Base-by-base conservation (phyloP, 2,797 vertebrate genomes). In the Philypnodon macrostomus region DNA sequence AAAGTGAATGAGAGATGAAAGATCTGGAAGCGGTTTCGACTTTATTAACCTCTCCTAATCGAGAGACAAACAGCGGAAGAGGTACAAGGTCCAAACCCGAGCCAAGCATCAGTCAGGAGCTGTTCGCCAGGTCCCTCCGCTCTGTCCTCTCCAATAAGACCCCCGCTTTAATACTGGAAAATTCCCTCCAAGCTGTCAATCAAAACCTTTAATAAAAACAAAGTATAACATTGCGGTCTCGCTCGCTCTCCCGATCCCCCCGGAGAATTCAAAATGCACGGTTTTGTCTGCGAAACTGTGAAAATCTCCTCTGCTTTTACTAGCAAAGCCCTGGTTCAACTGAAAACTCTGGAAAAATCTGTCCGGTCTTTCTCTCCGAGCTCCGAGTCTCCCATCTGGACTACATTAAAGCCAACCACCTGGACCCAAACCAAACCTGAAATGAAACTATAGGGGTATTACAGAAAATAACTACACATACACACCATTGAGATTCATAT, bases 231-330 rank as follows among this genome's bases (percentile, higher is more conserved):
- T 87, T 90, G 88, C 83, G 88, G 88, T 90, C 87, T 85, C 70
- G 31, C 86, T 89, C 73, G 82, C 84, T 88, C 83, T 85, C 81
- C n/a, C 63, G 37, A 80, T 78, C 81, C 75, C 87, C 79, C 87
- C 58, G 14, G 87, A 86, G 88, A 87, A 82, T 86, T 84, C n/a
- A 69, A 72, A 88, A 85, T 67, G 86, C 77, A 10, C 86, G 83
- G 86, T 89, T 88, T 88, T 87, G 89, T 88, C 88, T 90, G 87
- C 80, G 77, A 87, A 89, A 89, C 87, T 87, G 88, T 87, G 86
- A 89, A 90, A 88, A 91, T 84, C 87, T 88, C 84, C 61, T 84
- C 78, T 84, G 80, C 86, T 91, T 91, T 90, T 90, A 90, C 90
- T 90, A 88, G 83, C 78, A 80, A 75, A 85, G 78, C 84, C 80